Conservation (phyloP, 2,888 invertebrate species). For the Lepidochrysops patricia region DNA sequence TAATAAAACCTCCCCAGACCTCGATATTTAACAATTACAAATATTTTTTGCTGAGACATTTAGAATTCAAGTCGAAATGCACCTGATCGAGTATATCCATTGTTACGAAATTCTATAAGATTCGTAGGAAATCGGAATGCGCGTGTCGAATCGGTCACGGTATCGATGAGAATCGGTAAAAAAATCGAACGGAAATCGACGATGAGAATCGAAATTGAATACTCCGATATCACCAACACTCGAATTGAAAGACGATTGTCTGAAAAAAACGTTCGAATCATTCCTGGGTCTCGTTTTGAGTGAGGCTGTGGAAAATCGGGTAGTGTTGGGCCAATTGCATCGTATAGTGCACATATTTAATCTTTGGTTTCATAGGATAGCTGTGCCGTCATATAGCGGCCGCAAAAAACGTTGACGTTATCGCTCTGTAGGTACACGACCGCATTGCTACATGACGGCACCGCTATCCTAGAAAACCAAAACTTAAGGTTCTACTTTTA, state of each 20-base stretch:
- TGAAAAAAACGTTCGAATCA: slow-evolving; percentile 59
- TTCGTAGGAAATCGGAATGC: slow-evolving; percentile 56
- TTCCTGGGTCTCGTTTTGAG: slow-evolving; percentile 41
- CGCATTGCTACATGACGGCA: too few species aligned
- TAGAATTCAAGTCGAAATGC: slow-evolving; percentile 21
- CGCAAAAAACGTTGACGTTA: too few species aligned
- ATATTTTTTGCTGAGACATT: background rate
- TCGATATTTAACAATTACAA: background rate
- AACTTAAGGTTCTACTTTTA: too few species aligned
- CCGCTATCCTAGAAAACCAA: too few species aligned
- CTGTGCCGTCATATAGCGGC: too few species aligned
- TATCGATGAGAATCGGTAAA: slow-evolving; percentile 34
- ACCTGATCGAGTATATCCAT: slow-evolving; percentile 35
- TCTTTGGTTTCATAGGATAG: too few species aligned
- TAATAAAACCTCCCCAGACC: too few species aligned
- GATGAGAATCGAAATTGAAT: slow-evolving; percentile 69
- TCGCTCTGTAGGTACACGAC: too few species aligned
- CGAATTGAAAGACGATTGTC: slow-evolving; percentile 65
- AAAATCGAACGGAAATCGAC: slow-evolving; percentile 61
- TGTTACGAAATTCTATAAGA: slow-evolving; percentile 38
- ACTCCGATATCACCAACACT: slow-evolving; percentile 65
- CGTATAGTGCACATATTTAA: too few species aligned
- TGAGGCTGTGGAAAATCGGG: slow-evolving; percentile 29
- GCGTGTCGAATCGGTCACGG: slow-evolving; percentile 56
- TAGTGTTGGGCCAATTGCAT: slow-evolving; percentile 22